phyloP scores from a whole-genome alignment of 2,113 vertebrate genomes.

The Anhinga anhinga region DNA sequence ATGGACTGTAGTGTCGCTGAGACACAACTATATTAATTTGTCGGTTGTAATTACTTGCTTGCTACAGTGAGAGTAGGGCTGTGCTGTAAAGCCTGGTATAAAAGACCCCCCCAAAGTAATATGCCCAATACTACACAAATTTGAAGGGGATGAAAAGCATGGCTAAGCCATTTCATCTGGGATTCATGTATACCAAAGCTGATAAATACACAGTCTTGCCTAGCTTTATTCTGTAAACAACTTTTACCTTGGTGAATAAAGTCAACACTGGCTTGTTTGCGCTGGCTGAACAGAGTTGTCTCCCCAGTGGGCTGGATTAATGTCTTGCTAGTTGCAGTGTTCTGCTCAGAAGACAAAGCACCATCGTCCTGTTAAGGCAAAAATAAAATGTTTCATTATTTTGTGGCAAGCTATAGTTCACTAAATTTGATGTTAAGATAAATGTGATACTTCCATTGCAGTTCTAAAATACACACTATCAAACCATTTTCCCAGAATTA shows the following conservation, averaged over 20 bases:
- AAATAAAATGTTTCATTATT: slow-evolving; percentile 1
- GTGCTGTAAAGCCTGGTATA: neutral
- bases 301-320: slow-evolving; percentile 26
- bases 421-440: neutral
- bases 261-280: slow-evolving; percentile 76
- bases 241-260: slow-evolving; percentile 86
- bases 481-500: neutral
- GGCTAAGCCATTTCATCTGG: neutral
- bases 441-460: neutral
- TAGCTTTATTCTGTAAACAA: neutral
- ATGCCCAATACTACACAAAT: neutral
- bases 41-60: neutral
- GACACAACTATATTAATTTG: neutral
- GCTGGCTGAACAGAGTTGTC: slow-evolving; percentile 38
- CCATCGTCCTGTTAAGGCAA: slow-evolving; percentile 65
- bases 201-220: neutral
- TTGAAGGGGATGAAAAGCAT: neutral
- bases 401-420: neutral
- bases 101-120: neutral
- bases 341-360: slow-evolving; percentile 65
- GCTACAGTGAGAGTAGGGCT: neutral
- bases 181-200: neutral
- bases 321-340: slow-evolving; percentile 38
- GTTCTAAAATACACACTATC: neutral
- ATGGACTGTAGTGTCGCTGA: neutral